These are phyloP conservation scores for Colaptes auratus DNA, from an alignment of 2,113 vertebrate species.

Conservation along the genomic window DNA sequence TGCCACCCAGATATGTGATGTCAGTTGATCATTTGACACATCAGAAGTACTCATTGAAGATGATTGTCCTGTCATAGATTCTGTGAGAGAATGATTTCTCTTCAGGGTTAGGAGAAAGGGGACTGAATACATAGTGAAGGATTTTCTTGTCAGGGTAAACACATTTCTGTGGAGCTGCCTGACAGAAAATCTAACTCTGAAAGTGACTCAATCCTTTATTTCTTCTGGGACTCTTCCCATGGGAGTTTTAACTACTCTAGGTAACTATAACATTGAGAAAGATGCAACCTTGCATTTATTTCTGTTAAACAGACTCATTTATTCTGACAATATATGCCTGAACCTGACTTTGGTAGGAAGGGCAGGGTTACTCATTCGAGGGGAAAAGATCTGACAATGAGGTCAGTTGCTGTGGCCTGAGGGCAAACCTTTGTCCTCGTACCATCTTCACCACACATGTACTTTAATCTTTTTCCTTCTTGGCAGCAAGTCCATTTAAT, in stretches of 20 bases:
- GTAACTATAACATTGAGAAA: not conserved
- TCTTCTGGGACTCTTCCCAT: not conserved
- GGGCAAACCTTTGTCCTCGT: not conserved
- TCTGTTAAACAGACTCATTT: not conserved
- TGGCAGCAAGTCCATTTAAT: not conserved
- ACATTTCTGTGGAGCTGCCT: not conserved
- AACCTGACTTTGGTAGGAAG: not conserved
- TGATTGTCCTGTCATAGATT: conserved; percentile 34
- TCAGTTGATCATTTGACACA: conserved; percentile 7
- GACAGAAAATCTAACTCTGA: not conserved
- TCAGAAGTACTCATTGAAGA: conserved; percentile 22
- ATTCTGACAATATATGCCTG: not conserved
- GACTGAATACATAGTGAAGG: not conserved
- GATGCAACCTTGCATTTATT: not conserved
- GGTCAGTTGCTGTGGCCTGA: not conserved
- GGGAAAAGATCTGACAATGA: not conserved
- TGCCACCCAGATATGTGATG: not conserved
- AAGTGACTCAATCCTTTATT: not conserved
- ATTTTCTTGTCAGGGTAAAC: conserved; percentile 1
- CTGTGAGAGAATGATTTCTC: not conserved
- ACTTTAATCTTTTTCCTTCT: not conserved
- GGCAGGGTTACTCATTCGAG: not conserved
- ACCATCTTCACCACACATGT: not conserved
- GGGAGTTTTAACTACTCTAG: not conserved
- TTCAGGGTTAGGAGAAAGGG: not conserved